Evolutionary conservation across 2,888 invertebrate genomes (phyloP), one percentile per base, ranked within the genome.

Genomic region (Pyrrhosoma nymphula): DNA sequence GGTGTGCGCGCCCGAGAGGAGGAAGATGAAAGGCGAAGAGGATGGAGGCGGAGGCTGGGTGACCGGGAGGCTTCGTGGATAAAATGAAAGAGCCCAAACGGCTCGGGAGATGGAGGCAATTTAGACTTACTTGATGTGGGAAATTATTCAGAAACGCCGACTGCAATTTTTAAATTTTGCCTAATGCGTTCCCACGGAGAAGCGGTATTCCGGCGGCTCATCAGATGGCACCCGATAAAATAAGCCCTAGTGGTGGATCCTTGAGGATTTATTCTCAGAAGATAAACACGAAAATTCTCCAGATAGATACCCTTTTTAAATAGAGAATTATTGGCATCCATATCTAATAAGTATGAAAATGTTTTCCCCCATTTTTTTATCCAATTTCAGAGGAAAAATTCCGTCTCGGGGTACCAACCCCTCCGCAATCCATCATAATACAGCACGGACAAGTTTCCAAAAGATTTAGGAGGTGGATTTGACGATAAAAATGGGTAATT

Each of bases 401-500:
- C 69, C n/a, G 35, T 82, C 82, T 82, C 16, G 35, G 14, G 12
- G 82, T 82, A 82, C 16, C 14, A 35, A 35, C 35, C 35, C 82
- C 35, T 35, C 12, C 82, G 82, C 82, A 82, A 35, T 82, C 35
- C 82, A 35, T 82, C 82, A 82, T 82, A 82, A 35, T 82, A 82
- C 82, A 35, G 82, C 82, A 82, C 82, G 18, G 35, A 35, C 75
- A 82, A 82, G 35, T 82, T 82, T 82, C 14, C 16, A 35, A 35
- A 69, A 82, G 82, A 82, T 82, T 82, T 82, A 82, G 35, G 82
- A 82, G 30, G 35, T 26, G 82, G 82, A 82, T 82, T 82, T 82
- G 82, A 82, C 82, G 82, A 82, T 82, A 82, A 82, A 82, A 82
- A 82, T 35, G 82, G 82, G 82, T 82, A 82, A 82, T 82, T 82